Evolutionary conservation across 37 sponge, comb jelly and placozoan genomes (phyloP), one percentile per base, ranked within the genome.

Genomic region (Amphimedon queenslandica): DNA sequence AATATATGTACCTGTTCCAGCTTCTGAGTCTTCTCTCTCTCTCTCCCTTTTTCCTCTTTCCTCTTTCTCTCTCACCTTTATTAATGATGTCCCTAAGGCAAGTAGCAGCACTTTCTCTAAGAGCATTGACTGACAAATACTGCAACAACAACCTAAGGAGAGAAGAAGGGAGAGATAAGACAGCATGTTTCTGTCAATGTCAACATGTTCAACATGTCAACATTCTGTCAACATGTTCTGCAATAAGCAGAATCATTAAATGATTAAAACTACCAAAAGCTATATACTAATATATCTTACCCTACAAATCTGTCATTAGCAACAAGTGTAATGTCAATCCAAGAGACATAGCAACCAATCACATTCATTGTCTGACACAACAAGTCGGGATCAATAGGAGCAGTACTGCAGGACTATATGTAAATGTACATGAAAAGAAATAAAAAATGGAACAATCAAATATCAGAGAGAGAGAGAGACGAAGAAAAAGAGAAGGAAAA

Each of bases 291-390:
- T 28, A 37, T n/a, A 2, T 27, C 80, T 56, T 55, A 89, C 90
- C 81, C 57, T 25, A 84, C 25, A 76, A 80, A 89, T n/a, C 74
- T 77, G 63, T 88, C 78, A 51, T 92, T 95, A 30, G 88, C 93
- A 42, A 95, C 79, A 72, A 86, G 80, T 33, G 25, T 64, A 40
- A 95, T 85, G 55, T 95, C 90, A 33, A 95, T 85, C 96, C 96
- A 95, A 3, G 86, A 77, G 20, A 92, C 86, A 66, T 92, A 95
- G 1, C 70, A 69, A 1, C 96, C 96, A 21, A 92, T 77, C 29
- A 92, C 96, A 16, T 82, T 66, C 81, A 95, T 80, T 34, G 82
- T 71, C 57, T 75, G 58, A 55, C 92, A 94, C 1, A 66, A 42
- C 4, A 87, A 40, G 13, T 69, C 79, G 29, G 66, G 70, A 23